These are phyloP conservation scores for Harpalus rufipes DNA, from an alignment of 2,888 invertebrate species.

Conservation along the genomic window DNA sequence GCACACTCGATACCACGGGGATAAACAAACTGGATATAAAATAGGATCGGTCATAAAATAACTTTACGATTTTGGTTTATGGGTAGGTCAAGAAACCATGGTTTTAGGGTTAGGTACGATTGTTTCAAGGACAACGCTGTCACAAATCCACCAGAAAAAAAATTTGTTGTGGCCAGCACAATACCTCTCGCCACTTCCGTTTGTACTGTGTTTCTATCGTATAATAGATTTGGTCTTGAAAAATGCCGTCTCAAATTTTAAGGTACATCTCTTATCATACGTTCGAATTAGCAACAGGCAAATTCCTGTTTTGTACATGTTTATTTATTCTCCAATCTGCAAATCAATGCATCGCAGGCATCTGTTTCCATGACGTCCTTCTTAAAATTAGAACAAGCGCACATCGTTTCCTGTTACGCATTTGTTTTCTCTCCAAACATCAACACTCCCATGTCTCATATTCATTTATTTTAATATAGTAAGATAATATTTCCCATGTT, in stretches of 20 bases:
- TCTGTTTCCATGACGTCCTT: slow-evolving; percentile 30
- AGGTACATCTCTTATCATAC: too few species aligned
- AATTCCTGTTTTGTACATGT: neutral
- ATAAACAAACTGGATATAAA: slow-evolving; percentile 28
- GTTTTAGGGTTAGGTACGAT: neutral
- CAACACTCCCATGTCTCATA: slow-evolving; percentile 10
- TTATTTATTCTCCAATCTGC: slow-evolving; percentile 27
- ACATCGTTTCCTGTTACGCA: slow-evolving; percentile 34
- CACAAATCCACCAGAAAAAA: too few species aligned
- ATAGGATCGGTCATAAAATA: slow-evolving; percentile 24
- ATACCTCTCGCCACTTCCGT: too few species aligned
- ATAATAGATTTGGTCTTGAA: too few species aligned
- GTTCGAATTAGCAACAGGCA: too few species aligned
- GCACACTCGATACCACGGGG: slow-evolving; percentile 2
- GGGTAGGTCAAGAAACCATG: slow-evolving; percentile 30
- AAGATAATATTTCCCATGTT: neutral
- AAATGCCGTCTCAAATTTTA: too few species aligned
- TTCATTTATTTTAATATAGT: slow-evolving; percentile 21
- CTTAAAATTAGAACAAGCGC: slow-evolving; percentile 35
- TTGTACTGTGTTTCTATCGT: too few species aligned
- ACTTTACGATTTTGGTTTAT: slow-evolving; percentile 20
- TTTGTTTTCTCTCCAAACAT: slow-evolving; percentile 12
- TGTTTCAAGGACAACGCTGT: slow-evolving; percentile 33
- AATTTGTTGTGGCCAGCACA: too few species aligned
- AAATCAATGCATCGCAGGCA: slow-evolving; percentile 39